Percentiles rank a stretch among this genome's conserved stretches.
Conservation (phyloP, 2,888 invertebrate genomes). For the Tinea pellionella region DNA sequence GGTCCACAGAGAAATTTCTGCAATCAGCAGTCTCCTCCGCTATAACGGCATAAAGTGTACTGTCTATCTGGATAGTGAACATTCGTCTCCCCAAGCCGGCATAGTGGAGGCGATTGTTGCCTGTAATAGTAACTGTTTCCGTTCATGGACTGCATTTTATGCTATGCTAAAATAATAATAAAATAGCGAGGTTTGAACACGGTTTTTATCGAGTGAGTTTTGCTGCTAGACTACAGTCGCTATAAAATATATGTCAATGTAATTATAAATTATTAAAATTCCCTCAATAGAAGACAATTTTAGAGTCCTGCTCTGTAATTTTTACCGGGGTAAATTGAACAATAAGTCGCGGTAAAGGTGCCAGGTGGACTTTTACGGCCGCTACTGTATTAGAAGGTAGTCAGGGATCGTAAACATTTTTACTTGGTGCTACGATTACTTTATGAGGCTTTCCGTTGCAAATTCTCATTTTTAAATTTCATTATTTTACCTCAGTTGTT, state of each 20-base stretch:
- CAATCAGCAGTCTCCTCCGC: no score
- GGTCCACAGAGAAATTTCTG: no score
- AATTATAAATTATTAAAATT: constrained; percentile 1
- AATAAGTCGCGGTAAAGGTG: constrained; percentile 5
- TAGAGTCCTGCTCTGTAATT: background rate
- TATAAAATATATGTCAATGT: background rate
- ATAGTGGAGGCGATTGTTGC: no score
- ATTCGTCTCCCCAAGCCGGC: no score
- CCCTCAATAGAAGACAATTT: background rate
- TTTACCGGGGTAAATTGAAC: constrained; percentile 5
- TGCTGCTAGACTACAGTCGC: no score
- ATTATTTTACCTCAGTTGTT: background rate
- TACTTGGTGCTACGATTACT: background rate
- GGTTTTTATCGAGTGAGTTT: no score
- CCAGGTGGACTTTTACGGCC: constrained; percentile 5
- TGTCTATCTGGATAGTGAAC: no score
- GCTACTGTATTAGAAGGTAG: constrained; percentile 4
- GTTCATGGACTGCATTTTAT: no score
- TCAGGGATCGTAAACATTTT: constrained; percentile 5
- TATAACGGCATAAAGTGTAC: no score
- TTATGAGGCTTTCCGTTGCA: background rate
- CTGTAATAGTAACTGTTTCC: no score
- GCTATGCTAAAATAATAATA: no score
- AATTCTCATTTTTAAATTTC: background rate
- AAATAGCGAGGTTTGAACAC: no score